phyloP scores from a whole-genome alignment of 1,140 invertebrate genomes.

The Pachypsylla venusta region DNA sequence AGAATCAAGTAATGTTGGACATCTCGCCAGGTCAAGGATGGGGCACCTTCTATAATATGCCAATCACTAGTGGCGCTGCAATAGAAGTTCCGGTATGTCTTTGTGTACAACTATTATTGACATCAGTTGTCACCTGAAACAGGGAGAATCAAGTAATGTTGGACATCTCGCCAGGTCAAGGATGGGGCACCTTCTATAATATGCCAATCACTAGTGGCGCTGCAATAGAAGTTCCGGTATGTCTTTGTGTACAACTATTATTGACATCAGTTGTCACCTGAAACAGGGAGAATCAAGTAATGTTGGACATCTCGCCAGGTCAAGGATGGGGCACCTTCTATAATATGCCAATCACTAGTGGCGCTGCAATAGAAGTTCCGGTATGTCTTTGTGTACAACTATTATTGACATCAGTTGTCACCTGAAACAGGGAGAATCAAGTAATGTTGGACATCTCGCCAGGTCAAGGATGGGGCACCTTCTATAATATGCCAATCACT shows the following conservation, averaged over 20 bases:
- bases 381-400: constrained; percentile 60
- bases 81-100: constrained; percentile 70
- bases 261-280: constrained; percentile 62
- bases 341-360: constrained; percentile 65
- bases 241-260: constrained; percentile 56
- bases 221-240: constrained; percentile 71
- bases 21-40: constrained; percentile 73
- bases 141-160: constrained; percentile 62
- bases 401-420: constrained; percentile 60
- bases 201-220: constrained; percentile 75
- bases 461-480: constrained; percentile 59
- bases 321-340: constrained; percentile 64
- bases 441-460: constrained; percentile 85
- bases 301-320: constrained; percentile 88
- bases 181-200: constrained; percentile 59
- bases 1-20: constrained; percentile 74
- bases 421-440: constrained; percentile 40
- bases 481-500: constrained; percentile 68
- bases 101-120: constrained; percentile 57
- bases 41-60: constrained; percentile 66
- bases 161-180: constrained; percentile 79
- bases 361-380: constrained; percentile 70
- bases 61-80: constrained; percentile 68
- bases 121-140: constrained; percentile 57
- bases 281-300: constrained; percentile 45